These are phyloP conservation scores for Sisyra terminalis DNA, from an alignment of 2,888 invertebrate species.

Conservation along the genomic window DNA sequence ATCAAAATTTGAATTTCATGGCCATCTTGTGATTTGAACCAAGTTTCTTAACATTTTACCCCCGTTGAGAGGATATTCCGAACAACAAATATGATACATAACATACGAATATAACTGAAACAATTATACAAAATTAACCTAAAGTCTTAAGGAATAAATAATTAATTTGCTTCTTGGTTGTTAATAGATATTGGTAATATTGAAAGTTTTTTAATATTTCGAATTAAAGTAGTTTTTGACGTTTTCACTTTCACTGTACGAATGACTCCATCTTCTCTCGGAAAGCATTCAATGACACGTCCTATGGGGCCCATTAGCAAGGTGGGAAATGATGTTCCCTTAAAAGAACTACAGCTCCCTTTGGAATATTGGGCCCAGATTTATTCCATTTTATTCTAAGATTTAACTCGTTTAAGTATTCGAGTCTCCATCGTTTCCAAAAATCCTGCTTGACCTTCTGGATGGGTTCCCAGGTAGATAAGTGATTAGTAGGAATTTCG, in stretches of 20 bases:
- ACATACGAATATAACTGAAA: too few species aligned
- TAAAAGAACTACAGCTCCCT: constrained; percentile 11
- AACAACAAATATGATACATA: too few species aligned
- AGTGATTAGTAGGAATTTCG: constrained; percentile 9
- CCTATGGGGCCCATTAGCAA: constrained; percentile 14
- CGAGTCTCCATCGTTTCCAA: constrained; percentile 12
- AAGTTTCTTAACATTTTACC: too few species aligned
- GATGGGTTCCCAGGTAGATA: constrained; percentile 12
- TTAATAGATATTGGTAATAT: constrained; percentile 8
- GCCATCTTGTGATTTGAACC: too few species aligned
- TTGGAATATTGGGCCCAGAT: constrained; percentile 5
- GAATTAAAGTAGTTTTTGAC: constrained; percentile 9
- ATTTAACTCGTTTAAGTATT: constrained; percentile 12
- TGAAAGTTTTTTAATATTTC: constrained; percentile 11
- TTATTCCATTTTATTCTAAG: constrained; percentile 11
- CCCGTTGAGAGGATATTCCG: too few species aligned
- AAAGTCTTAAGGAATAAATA: too few species aligned
- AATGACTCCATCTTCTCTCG: constrained; percentile 13
- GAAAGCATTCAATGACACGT: constrained; percentile 12
- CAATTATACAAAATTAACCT: too few species aligned
- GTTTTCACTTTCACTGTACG: constrained; percentile 14
- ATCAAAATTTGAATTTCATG: too few species aligned
- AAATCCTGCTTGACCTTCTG: constrained; percentile 12
- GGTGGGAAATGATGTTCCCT: constrained; percentile 13
- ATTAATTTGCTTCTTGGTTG: too few species aligned